A percentile compares a stretch with the other conserved stretches of the same genome.
Conservation (phyloP, 2,797 vertebrate genomes). For the Phyllotis vaccarum region DNA sequence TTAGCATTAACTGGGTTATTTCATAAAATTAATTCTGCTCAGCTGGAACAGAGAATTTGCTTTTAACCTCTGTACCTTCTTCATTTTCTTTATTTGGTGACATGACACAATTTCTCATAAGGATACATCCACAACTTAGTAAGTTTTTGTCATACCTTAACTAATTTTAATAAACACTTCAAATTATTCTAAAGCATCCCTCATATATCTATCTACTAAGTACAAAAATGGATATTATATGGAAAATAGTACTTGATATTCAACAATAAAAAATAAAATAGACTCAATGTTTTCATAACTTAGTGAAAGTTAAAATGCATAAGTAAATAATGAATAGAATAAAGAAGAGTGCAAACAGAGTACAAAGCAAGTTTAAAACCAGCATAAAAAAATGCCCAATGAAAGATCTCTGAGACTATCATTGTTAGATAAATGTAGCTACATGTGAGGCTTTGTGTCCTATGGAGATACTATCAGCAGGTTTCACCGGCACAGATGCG, state of each 20-base stretch:
- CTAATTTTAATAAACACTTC: background rate
- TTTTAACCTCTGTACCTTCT: background rate
- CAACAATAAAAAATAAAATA: background rate
- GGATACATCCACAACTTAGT: background rate
- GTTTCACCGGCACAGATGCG: accelerated
- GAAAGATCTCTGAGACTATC: background rate
- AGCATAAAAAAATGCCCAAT: background rate
- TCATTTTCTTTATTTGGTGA: background rate
- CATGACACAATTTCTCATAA: background rate
- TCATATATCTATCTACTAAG: background rate
- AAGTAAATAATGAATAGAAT: background rate
- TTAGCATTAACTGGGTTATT: background rate
- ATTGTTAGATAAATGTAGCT: too few relatives aligned
- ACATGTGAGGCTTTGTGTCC: too few relatives aligned
- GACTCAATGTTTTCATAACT: background rate
- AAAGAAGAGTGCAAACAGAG: background rate
- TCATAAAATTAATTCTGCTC: background rate
- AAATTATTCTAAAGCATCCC: background rate
- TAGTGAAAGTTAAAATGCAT: background rate
- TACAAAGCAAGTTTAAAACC: background rate
- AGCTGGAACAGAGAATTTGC: background rate
- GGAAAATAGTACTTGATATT: background rate
- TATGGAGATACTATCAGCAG: background rate
- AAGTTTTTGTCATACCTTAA: background rate
- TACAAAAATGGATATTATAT: background rate